Evolutionary conservation across 2,797 vertebrate species (phyloP).

Genomic region (Masticophis lateralis): DNA sequence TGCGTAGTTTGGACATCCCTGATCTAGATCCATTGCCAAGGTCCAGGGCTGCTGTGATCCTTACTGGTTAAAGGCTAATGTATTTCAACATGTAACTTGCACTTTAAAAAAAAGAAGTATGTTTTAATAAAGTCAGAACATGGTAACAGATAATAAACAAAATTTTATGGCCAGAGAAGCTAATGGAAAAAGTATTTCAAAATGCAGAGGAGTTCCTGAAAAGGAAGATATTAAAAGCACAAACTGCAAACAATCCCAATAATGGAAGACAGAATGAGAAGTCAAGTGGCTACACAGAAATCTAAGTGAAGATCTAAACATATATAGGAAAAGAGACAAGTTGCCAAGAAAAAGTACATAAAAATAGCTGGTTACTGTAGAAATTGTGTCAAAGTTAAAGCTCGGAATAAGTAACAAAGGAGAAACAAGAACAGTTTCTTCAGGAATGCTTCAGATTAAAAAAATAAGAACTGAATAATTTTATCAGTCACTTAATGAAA

Average conservation of each 20-base stretch:
- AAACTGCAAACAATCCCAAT: background rate
- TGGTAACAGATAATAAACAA: background rate
- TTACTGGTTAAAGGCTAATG: background rate
- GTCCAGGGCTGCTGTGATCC: background rate
- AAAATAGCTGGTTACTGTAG: background rate
- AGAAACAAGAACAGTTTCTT: background rate
- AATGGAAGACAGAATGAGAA: background rate
- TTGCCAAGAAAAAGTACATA: background rate
- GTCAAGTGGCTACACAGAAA: background rate
- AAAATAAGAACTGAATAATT: background rate
- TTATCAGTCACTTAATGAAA: background rate
- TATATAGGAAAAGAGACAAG: background rate
- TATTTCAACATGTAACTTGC: background rate
- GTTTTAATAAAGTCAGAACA: background rate
- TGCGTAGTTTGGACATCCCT: background rate
- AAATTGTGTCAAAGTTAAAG: background rate
- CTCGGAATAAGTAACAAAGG: background rate
- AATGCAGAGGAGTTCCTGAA: background rate
- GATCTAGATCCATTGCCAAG: background rate
- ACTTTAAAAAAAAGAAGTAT: background rate
- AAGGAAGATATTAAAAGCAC: background rate
- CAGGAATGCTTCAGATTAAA: background rate
- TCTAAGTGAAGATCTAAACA: background rate
- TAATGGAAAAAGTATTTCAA: background rate
- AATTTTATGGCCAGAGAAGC: background rate